Evolutionary conservation across 2,888 invertebrate species (phyloP).

Genomic region (Papilio demoleus): DNA sequence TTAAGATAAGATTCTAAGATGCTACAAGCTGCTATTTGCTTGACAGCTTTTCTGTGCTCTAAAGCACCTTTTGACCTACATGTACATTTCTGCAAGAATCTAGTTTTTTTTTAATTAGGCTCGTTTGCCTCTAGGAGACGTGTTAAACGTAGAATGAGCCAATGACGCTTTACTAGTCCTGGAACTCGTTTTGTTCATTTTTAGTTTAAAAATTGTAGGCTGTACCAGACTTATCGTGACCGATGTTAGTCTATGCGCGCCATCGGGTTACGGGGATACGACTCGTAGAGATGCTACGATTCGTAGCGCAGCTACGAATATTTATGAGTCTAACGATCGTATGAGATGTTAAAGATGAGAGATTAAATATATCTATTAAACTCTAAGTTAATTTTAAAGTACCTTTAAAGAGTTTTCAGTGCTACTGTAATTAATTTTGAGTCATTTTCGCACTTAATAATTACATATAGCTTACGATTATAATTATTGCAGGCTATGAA

Average conservation of each 20-base stretch:
- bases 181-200: background rate
- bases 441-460: constrained; percentile 4
- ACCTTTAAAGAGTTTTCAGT: too few species aligned
- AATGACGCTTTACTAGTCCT: constrained; percentile 20
- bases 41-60: constrained; percentile 36
- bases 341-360: too few species aligned
- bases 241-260: background rate
- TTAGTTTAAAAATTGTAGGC: background rate
- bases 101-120: constrained; percentile 37
- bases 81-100: constrained; percentile 28
- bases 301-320: background rate
- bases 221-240: background rate
- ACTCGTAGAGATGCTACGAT: background rate
- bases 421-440: background rate
- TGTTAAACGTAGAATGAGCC: constrained; percentile 31
- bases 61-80: constrained; percentile 38
- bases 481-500: background rate
- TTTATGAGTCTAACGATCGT: background rate
- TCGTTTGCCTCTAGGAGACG: constrained; percentile 33
- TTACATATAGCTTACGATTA: background rate
- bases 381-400: too few species aligned
- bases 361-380: too few species aligned
- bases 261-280: too few species aligned
- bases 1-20: constrained; percentile 32
- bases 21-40: constrained; percentile 36